Evolutionary conservation across 1,140 invertebrate genomes (phyloP).

Genomic region (Holotrichia oblita): DNA sequence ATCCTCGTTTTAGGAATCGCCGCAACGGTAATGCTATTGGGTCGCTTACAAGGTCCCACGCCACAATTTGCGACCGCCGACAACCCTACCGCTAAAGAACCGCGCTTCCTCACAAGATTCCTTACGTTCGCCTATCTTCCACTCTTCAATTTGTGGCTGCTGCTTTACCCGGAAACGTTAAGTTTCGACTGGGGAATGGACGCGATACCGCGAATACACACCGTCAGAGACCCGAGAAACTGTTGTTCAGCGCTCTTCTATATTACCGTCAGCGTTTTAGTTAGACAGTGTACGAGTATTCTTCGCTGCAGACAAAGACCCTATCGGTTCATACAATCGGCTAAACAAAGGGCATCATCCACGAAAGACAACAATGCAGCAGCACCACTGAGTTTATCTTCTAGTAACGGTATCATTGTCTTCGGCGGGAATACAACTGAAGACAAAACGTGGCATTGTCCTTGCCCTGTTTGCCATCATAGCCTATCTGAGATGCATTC

Average conservation of each 20-base stretch:
- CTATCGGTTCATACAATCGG: conserved; percentile 28
- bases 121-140: conserved; percentile 91
- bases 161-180: conserved; percentile 82
- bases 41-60: conserved; percentile 70
- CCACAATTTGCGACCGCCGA: conserved; percentile 88
- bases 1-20: conserved; percentile 69
- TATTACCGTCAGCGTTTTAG: conserved; percentile 58
- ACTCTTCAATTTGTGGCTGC: conserved; percentile 83
- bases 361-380: conserved; percentile 14
- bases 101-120: conserved; percentile 73
- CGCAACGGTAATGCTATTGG: conserved; percentile 67
- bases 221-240: conserved; percentile 79
- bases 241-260: conserved; percentile 78
- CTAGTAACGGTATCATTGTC: conserved; percentile 18
- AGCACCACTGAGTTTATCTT: neutral
- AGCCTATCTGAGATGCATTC: conserved; percentile 66
- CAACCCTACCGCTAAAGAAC: conserved; percentile 86
- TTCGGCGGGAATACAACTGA: conserved; percentile 28
- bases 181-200: conserved; percentile 98
- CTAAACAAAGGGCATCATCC: conserved; percentile 34
- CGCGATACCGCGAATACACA: conserved; percentile 82
- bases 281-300: conserved; percentile 45
- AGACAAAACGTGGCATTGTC: conserved; percentile 54
- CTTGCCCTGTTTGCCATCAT: conserved; percentile 66
- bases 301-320: conserved; percentile 42